A percentile compares a stretch with the other conserved stretches of the same genome.
These are phyloP conservation scores for Phalangium opilio DNA, from an alignment of 2,888 invertebrate genomes.

Conservation along the genomic window DNA sequence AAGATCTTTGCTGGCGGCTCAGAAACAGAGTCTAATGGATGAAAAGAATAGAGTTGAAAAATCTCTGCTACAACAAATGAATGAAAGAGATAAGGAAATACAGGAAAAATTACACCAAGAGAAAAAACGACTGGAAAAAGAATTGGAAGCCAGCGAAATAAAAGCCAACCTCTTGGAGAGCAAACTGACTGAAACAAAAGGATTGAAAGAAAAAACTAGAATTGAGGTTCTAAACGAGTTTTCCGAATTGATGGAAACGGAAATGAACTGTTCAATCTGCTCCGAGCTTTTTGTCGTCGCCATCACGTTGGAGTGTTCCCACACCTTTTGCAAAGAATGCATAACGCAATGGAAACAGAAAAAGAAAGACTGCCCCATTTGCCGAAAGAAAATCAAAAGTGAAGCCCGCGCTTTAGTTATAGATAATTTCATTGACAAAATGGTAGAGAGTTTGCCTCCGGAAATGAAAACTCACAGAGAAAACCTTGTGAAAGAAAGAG, in stretches of 20 bases:
- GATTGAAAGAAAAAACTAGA: conserved; percentile 27
- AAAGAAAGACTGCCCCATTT: conserved; percentile 54
- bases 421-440: conserved; percentile 55
- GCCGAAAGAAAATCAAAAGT: conserved; percentile 38
- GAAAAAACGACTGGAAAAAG: background rate
- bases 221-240: conserved; percentile 32
- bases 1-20: too few species aligned
- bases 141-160: background rate
- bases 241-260: conserved; percentile 46
- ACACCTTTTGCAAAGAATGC: conserved; percentile 56
- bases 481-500: conserved; percentile 38
- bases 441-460: conserved; percentile 44
- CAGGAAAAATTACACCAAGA: too few species aligned
- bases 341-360: conserved; percentile 52
- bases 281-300: conserved; percentile 55
- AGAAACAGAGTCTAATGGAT: too few species aligned
- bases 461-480: conserved; percentile 43
- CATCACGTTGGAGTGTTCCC: conserved; percentile 52
- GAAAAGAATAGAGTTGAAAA: too few species aligned
- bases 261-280: conserved; percentile 58
- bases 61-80: too few species aligned
- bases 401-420: conserved; percentile 47
- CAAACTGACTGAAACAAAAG: conserved; percentile 17
- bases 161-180: conserved; percentile 20
- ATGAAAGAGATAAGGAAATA: too few species aligned